Percentiles rank a stretch among this genome's conserved stretches.
Conservation (phyloP, 2,113 vertebrate species). For the Talpa occidentalis region DNA sequence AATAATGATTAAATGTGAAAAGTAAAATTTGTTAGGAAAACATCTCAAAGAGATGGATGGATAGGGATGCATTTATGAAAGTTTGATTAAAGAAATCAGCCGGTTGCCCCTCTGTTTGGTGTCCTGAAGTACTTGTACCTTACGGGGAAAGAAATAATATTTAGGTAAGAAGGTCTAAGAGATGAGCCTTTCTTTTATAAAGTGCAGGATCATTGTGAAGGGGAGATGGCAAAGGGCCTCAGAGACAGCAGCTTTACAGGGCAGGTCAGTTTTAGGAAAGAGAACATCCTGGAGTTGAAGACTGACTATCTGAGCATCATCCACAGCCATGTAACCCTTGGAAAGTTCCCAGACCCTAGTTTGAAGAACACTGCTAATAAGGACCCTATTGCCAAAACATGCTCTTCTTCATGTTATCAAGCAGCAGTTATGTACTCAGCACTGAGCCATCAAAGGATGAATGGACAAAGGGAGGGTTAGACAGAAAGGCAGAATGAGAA, state of each 20-base stretch:
- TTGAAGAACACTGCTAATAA: not conserved
- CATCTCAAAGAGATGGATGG: not conserved
- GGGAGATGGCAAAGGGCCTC: not conserved
- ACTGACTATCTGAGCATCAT: conserved; percentile 4
- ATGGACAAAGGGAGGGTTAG: not conserved
- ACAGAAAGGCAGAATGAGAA: conserved; percentile 30
- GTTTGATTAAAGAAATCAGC: not conserved
- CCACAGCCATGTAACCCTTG: not conserved
- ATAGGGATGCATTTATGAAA: not conserved
- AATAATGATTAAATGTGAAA: conserved; percentile 44
- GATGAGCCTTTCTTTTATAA: not conserved
- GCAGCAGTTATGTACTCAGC: not conserved
- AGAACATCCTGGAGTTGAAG: not conserved
- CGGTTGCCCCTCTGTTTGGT: not conserved
- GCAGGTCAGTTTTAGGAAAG: not conserved
- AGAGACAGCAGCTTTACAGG: not conserved
- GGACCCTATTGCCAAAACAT: not conserved
- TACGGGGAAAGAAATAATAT: not conserved
- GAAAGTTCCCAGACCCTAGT: not conserved
- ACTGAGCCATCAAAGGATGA: not conserved
- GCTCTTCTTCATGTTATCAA: not conserved
- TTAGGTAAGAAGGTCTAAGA: not conserved
- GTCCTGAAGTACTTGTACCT: not conserved
- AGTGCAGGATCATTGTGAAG: not conserved
- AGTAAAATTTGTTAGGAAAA: not conserved